Evolutionary conservation across 2,113 vertebrate species (phyloP).

Genomic region (Elgaria multicarinata): DNA sequence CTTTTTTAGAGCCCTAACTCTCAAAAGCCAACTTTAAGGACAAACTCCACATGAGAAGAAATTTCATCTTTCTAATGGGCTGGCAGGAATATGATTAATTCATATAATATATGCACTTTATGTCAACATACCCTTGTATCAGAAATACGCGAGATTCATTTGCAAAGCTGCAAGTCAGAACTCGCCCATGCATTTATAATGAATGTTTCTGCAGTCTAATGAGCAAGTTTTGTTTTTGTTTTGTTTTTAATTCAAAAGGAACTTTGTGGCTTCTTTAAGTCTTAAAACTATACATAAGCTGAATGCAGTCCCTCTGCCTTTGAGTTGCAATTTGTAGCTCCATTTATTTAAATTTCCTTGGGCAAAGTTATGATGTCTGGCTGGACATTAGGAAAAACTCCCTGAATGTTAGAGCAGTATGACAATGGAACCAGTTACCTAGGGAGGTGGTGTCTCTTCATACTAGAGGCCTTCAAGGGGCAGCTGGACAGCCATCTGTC

Average conservation of each 20-base stretch:
- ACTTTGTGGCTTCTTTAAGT: neutral
- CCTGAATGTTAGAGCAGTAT: too few species aligned
- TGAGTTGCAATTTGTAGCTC: neutral
- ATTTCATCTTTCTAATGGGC: neutral
- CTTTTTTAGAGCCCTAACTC: neutral
- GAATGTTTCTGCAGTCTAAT: slow-evolving; percentile 21
- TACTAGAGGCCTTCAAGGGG: too few species aligned
- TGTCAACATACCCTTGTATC: slow-evolving; percentile 24
- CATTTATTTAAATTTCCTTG: neutral
- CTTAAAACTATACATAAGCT: neutral
- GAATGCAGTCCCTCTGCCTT: neutral
- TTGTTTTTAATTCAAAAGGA: neutral
- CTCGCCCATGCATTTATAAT: slow-evolving; percentile 23
- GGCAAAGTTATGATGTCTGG: neutral
- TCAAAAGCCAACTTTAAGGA: slow-evolving; percentile 25
- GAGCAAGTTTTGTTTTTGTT: neutral
- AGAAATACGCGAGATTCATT: slow-evolving; percentile 10
- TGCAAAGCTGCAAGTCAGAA: slow-evolving; percentile 25
- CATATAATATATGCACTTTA: slow-evolving; percentile 32
- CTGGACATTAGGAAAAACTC: too few species aligned
- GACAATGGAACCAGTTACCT: too few species aligned
- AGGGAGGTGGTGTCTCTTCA: too few species aligned
- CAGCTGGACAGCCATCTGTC: too few species aligned
- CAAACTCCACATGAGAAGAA: slow-evolving; percentile 8
- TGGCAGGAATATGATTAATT: slow-evolving; percentile 41